Evolutionary conservation across 2,113 vertebrate species (phyloP).

Genomic region (Boleophthalmus pectinirostris): DNA sequence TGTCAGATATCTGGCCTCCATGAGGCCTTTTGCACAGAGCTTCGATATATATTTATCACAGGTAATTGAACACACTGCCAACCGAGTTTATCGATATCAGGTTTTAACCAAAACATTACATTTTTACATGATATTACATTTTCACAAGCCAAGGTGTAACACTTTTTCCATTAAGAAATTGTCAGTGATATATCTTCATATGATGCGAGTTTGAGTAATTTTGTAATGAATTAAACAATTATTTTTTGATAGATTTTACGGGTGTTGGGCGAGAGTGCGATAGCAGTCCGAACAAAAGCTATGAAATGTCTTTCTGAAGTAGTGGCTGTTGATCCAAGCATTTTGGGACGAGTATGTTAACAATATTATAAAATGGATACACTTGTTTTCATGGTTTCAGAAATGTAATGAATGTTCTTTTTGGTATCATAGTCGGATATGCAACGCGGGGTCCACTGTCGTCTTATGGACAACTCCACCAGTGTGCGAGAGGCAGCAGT

Average conservation of each 20-base stretch:
- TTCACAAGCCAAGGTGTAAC: too few relatives aligned
- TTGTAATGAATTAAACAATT: neutral
- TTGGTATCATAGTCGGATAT: constrained; percentile 85
- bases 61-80: constrained; percentile 68
- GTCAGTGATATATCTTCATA: neutral
- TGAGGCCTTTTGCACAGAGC: constrained; percentile 99
- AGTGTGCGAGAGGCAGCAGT: constrained; percentile 97
- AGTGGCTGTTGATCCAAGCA: constrained; percentile 98
- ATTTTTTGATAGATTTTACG: constrained; percentile 86
- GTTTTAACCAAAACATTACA: neutral
- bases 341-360: constrained; percentile 88
- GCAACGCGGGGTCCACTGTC: constrained; percentile 96
- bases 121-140: neutral
- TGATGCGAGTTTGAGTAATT: neutral
- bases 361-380: neutral
- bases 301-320: constrained; percentile 99
- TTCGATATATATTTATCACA: constrained; percentile 99
- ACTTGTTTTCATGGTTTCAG: neutral
- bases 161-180: neutral
- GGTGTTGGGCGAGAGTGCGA: constrained; percentile 98
- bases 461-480: constrained; percentile 97
- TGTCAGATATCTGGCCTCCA: constrained; percentile 98
- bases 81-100: neutral
- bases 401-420: neutral
- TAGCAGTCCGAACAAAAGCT: constrained; percentile 99